phyloP scores from a whole-genome alignment of 2,797 vertebrate genomes.

The Podargus strigoides region DNA sequence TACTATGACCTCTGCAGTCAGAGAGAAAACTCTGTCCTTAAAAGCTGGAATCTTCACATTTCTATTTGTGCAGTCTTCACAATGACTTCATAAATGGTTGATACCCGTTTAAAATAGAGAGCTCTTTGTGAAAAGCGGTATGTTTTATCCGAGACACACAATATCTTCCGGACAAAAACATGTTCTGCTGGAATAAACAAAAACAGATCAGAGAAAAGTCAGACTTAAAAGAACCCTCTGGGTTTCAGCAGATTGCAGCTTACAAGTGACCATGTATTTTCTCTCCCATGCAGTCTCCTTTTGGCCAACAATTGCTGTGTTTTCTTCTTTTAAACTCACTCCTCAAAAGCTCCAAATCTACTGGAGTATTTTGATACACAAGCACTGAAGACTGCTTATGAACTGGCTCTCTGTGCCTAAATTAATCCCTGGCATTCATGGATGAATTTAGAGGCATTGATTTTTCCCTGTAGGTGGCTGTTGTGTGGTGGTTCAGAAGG shows the following conservation, averaged over 20 bases:
- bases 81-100: neutral
- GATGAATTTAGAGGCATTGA: neutral
- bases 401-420: neutral
- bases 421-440: neutral
- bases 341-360: neutral
- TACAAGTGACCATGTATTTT: neutral
- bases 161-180: constrained; percentile 33
- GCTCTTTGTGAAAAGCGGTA: neutral
- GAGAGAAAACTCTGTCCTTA: neutral
- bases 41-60: neutral
- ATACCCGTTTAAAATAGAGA: neutral
- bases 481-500: neutral
- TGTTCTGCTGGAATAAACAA: constrained; percentile 44
- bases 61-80: neutral
- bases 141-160: constrained; percentile 9
- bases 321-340: neutral
- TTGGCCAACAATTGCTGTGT: neutral
- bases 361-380: neutral
- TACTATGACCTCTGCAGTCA: neutral
- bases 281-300: neutral
- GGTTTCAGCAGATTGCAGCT: constrained; percentile 31
- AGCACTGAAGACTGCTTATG: neutral
- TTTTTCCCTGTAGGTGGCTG: neutral
- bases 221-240: constrained; percentile 37
- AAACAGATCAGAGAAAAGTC: constrained; percentile 13